Percentiles rank a stretch among this genome's conserved stretches.
phyloP scores from a whole-genome alignment of 2,888 invertebrate species.

The Anticlea derivata region DNA sequence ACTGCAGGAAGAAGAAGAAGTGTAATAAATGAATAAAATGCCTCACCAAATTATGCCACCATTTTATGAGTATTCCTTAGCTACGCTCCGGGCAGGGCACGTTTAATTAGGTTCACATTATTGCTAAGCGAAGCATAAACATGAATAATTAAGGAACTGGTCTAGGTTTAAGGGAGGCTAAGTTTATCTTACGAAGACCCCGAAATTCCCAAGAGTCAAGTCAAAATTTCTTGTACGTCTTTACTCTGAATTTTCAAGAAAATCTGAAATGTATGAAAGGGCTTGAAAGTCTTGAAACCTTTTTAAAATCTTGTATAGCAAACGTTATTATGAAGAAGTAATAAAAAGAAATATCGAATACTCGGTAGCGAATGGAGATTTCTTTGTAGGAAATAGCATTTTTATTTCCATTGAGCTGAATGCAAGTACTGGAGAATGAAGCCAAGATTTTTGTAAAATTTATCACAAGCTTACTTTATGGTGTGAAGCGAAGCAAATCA shows the following conservation, averaged over 20 bases:
- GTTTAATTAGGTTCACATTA: too few relatives aligned
- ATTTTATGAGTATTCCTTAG: too few relatives aligned
- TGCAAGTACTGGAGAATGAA: not conserved
- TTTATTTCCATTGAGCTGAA: not conserved
- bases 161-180: not conserved
- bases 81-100: too few relatives aligned
- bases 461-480: too few relatives aligned
- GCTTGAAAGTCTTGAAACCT: not conserved
- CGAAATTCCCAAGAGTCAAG: not conserved
- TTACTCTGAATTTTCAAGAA: not conserved
- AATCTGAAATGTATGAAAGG: too few relatives aligned
- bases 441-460: constrained; percentile 1
- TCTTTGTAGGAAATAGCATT: not conserved
- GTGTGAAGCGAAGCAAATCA: too few relatives aligned
- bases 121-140: too few relatives aligned
- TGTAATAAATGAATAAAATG: too few relatives aligned
- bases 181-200: not conserved
- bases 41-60: too few relatives aligned
- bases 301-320: not conserved
- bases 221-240: not conserved
- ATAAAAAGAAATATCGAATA: not conserved
- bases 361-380: not conserved
- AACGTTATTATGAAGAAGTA: too few relatives aligned
- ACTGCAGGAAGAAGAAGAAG: too few relatives aligned
- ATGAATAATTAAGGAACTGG: constrained; percentile 2